These are phyloP conservation scores for Atractosteus spatula DNA, from an alignment of 2,113 vertebrate genomes.

Conservation along the genomic window DNA sequence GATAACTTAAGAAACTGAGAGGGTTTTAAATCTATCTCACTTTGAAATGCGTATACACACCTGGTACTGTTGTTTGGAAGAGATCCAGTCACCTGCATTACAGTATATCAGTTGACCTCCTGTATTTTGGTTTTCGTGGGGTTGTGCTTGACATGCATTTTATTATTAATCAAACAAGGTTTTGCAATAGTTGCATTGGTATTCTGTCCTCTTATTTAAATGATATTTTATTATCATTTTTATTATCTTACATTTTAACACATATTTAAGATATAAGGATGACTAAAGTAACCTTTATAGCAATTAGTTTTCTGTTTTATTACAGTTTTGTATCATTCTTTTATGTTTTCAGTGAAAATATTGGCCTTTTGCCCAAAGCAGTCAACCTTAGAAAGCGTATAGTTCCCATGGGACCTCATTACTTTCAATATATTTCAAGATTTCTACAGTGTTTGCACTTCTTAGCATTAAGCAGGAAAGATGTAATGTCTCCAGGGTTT, in stretches of 20 bases:
- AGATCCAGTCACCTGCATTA: too few relatives aligned
- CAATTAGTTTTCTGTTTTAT: conserved; percentile 54
- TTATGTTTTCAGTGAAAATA: conserved; percentile 52
- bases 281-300: conserved; percentile 53
- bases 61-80: too few relatives aligned
- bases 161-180: too few relatives aligned
- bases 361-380: conserved; percentile 33
- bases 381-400: conserved; percentile 57
- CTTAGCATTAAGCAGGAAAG: conserved; percentile 56
- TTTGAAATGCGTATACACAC: too few relatives aligned
- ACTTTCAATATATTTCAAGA: conserved; percentile 55
- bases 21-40: too few relatives aligned
- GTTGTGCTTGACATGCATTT: too few relatives aligned
- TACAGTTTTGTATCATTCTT: conserved; percentile 57
- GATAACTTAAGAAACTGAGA: too few relatives aligned
- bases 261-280: conserved; percentile 24
- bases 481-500: conserved; percentile 48
- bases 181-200: not conserved
- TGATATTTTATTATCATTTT: too few relatives aligned
- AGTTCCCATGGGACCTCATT: conserved; percentile 68
- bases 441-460: conserved; percentile 67
- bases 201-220: not conserved
- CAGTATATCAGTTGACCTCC: too few relatives aligned
- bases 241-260: not conserved
- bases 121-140: too few relatives aligned